Base-by-base conservation (phyloP, 92 coral and sea anemone genomes). In the Epizoanthus stellaris region DNA sequence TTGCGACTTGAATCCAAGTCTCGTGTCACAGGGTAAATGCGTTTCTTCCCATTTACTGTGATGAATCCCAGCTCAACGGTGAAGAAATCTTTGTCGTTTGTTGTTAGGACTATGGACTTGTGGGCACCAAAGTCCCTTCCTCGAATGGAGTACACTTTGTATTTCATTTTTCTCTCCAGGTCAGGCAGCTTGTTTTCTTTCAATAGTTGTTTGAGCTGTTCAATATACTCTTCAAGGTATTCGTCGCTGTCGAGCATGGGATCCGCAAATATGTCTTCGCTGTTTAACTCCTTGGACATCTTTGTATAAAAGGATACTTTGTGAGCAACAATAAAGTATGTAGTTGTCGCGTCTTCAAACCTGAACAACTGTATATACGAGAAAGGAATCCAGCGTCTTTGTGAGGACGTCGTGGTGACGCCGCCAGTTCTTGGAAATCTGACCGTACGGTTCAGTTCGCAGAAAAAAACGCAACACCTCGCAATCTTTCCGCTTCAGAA, bases 41-140 rank as follows among this genome's bases (percentile, higher is more conserved):
- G 77, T 43, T 76, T 88, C 69, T 17, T 72, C 7, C 86, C 94
- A 11, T 76, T 7, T 17, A 88, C 72, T 0, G 1, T 25, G 7
- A 25, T 57, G 64, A 91, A 86, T 0, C 94, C 90, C 19, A 91
- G 75, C 92, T 91, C 92, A 2, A 88, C 94, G 0, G 92, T 85
- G 45, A 91, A 38, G 39, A 84, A 91, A 39, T 77, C 70, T 57
- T 74, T 62, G 69, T 88, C 81, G 62, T 85, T 66, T 40, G 94
- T 21, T 20, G 92, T 64, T 36, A 91, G 90, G 47, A 91, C 92
- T 54, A 91, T 72, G 38, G 94, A 91, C 47, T 81, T 91, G 88
- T 91, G 94, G 11, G 94, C 82, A 16, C 81, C 88, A 20, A 85
- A 75, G 0, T n/a, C 19, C 10, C 80, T 81, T 89, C 90, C 90